A percentile compares a stretch with the other conserved stretches of the same genome.
Evolutionary conservation across 2,797 vertebrate genomes (phyloP).

Genomic region (Malurus leucopterus): DNA sequence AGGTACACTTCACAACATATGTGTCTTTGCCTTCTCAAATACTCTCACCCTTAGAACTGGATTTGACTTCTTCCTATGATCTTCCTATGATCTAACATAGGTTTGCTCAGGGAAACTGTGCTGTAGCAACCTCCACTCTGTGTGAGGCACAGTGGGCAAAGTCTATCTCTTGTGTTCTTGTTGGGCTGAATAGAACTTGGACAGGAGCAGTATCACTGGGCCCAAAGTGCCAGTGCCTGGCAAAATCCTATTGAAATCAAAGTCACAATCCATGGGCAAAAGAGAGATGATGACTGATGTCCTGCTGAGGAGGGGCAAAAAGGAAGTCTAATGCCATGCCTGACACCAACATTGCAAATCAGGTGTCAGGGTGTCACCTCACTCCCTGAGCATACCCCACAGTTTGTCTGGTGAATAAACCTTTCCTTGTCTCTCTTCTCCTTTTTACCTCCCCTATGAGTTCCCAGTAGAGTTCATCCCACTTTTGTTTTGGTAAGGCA

Average conservation of each 20-base stretch:
- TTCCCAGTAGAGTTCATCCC: not conserved
- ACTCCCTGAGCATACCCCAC: not conserved
- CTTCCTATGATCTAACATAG: not conserved
- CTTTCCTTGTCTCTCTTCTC: not conserved
- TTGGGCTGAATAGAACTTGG: not conserved
- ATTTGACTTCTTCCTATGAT: not conserved
- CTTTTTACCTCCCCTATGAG: not conserved
- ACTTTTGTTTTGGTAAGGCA: not conserved
- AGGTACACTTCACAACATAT: not conserved
- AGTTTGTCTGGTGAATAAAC: not conserved
- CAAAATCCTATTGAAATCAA: not conserved
- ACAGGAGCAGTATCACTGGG: not conserved
- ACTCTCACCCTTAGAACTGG: not conserved
- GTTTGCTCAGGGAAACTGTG: not conserved
- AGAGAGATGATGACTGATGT: not conserved
- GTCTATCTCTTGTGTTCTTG: not conserved
- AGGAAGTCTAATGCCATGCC: not conserved
- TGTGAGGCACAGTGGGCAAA: rapidly evolving
- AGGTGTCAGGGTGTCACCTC: not conserved
- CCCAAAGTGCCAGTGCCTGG: not conserved
- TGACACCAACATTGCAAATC: not conserved
- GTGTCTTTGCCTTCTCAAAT: not conserved
- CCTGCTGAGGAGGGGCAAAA: not conserved
- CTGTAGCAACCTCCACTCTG: not conserved
- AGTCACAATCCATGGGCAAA: not conserved